A percentile compares a stretch with the other conserved stretches of the same genome.
Conservation (phyloP, 2,113 vertebrate genomes). For the Illadopsis cleaveri region DNA sequence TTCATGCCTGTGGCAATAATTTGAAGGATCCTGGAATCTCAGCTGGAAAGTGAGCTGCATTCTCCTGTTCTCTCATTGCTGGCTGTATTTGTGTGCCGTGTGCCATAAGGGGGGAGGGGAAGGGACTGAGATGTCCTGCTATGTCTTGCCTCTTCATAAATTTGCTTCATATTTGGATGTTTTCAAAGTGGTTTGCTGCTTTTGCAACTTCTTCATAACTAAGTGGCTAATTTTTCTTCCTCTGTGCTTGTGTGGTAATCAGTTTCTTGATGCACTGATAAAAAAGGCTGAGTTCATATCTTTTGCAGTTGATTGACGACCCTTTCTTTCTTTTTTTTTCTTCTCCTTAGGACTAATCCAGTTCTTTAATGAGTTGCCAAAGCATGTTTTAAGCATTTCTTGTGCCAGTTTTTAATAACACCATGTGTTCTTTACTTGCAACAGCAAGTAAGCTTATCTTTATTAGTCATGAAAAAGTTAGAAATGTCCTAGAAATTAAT, state of each 20-base stretch:
- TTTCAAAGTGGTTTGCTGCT: neutral
- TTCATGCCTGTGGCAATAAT: neutral
- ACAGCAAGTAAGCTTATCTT: slow-evolving; percentile 44
- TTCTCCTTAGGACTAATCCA: neutral
- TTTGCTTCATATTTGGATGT: neutral
- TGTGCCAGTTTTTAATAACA: slow-evolving; percentile 47
- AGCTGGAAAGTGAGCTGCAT: neutral
- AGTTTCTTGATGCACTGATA: neutral
- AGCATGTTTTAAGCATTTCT: slow-evolving; percentile 28
- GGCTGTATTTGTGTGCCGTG: neutral
- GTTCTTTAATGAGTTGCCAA: slow-evolving; percentile 55
- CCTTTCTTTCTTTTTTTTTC: neutral
- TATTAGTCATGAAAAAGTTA: slow-evolving; percentile 42
- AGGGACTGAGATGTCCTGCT: neutral
- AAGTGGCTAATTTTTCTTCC: neutral
- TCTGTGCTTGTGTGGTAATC: neutral
- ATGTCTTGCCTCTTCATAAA: neutral
- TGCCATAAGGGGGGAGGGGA: neutral
- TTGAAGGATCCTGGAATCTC: neutral
- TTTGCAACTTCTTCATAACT: neutral
- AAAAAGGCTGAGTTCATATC: slow-evolving; percentile 4
- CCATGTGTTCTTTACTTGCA: slow-evolving; percentile 39
- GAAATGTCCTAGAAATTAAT: slow-evolving; percentile 42
- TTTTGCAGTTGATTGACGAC: neutral
- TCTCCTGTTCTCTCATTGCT: neutral